These are phyloP conservation scores for Empidonax traillii DNA, from an alignment of 2,113 vertebrate species.

Conservation along the genomic window DNA sequence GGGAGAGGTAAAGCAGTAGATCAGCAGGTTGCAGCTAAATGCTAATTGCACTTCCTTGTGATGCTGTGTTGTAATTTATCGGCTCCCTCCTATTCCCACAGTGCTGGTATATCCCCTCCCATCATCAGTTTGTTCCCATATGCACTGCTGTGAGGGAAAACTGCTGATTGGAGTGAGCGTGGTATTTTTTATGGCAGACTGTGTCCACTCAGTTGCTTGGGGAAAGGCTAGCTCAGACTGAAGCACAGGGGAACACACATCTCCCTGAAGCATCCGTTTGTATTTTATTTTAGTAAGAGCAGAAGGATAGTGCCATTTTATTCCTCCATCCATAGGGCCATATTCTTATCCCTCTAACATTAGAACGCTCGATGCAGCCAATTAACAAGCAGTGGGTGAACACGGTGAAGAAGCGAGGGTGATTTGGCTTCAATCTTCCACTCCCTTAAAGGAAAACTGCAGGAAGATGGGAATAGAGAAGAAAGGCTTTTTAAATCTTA, in stretches of 20 bases:
- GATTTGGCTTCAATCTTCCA: background rate
- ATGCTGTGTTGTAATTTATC: background rate
- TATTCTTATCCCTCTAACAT: background rate
- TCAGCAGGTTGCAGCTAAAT: constrained; percentile 5
- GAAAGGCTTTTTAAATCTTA: background rate
- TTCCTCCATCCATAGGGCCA: background rate
- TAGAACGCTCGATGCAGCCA: background rate
- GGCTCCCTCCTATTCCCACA: constrained; percentile 42
- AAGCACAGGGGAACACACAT: background rate
- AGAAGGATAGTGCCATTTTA: background rate
- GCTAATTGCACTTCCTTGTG: background rate
- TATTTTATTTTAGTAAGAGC: background rate
- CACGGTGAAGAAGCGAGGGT: background rate
- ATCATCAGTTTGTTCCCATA: constrained; percentile 33
- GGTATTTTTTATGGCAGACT: background rate
- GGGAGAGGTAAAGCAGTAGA: background rate
- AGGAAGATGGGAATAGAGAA: background rate
- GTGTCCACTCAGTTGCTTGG: background rate
- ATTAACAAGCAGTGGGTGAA: background rate
- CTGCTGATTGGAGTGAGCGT: background rate
- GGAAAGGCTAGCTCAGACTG: background rate
- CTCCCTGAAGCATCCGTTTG: background rate
- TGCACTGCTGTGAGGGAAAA: background rate
- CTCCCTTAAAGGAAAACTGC: background rate
- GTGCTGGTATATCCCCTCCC: constrained; percentile 3